Base-by-base conservation (phyloP, 2,113 vertebrate species). In the Chaetodon auriga region DNA sequence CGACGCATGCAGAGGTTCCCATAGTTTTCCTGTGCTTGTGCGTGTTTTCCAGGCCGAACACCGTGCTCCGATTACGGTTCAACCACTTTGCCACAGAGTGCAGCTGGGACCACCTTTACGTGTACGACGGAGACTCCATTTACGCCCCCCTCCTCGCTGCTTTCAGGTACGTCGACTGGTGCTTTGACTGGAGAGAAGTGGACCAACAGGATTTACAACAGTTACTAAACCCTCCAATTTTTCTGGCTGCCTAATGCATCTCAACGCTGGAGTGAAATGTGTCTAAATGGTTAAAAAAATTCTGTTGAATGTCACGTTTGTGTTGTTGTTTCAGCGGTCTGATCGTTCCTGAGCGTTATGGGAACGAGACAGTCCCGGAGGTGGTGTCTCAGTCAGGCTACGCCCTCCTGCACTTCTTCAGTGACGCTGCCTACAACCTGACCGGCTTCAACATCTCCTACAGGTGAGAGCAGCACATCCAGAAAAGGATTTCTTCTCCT, bases 371-470 rank as follows among this genome's bases (percentile, higher is more conserved):
- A 0, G 95, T 99, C 21, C 98, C 98, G 0, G 98, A 99, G 92
- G 98, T 99, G 58, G 96, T 97, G 58, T 96, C 96, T 53, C 96
- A 96, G 66, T 99, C 98, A 5, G 97, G 98, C 36, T 99, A 94
- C 54, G 96, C 96, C 19, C 95, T 99, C 48, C 94, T 99, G 55
- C 98, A 99, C 93, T 99, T 99, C 95, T 99, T 99, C 94, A 99
- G 98, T 0, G 98, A 99, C 4, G 98, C 98, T 41, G 98, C 98
- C 76, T 99, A 99, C 92, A 99, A 99, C 90, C 95, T 99, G 84
- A 99, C 98, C 0, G 98, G 98, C 81, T 99, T 99, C 94, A 99
- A 99, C 96, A 98, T 99, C 89, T 98, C 97, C 0, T 99, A 99
- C 92, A 94, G 94, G 95, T 96, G 75, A 89, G 84, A 19, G 25